Conservation (phyloP, 2,888 invertebrate species). For the Drosophila affinis region DNA sequence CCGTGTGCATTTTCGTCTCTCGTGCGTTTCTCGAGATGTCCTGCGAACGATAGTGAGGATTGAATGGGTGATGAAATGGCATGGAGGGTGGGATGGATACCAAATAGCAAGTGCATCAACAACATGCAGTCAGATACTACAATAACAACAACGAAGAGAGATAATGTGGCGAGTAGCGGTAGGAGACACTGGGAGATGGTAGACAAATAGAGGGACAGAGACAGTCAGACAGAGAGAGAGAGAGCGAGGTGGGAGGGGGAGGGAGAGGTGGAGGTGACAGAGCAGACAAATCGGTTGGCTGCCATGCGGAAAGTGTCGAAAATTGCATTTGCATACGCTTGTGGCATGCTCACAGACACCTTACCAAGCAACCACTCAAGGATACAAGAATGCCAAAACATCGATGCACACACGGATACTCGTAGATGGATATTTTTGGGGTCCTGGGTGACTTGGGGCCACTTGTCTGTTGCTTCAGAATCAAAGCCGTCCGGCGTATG, state of each 20-base stretch:
- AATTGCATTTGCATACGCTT: conserved; percentile 73
- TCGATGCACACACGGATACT: conserved; percentile 8
- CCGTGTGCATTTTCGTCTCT: conserved; percentile 89
- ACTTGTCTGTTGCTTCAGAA: not conserved
- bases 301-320: conserved; percentile 74
- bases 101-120: conserved; percentile 8
- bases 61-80: conserved; percentile 2
- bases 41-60: conserved; percentile 81
- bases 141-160: conserved; percentile 37
- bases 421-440: not conserved
- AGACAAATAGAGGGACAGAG: too few relatives aligned
- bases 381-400: conserved; percentile 9
- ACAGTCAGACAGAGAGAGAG: not conserved
- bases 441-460: not conserved
- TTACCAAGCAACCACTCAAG: conserved; percentile 1
- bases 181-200: not conserved
- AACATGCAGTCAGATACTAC: conserved; percentile 25
- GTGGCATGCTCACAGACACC: conserved; percentile 47
- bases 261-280: conserved; percentile 14
- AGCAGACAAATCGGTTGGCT: conserved; percentile 64
- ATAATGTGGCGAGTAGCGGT: conserved; percentile 2
- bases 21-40: conserved; percentile 89
- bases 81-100: not conserved
- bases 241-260: not conserved
- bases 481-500: not conserved